phyloP scores from a whole-genome alignment of 2,797 vertebrate species.

The Characodon lateralis region DNA sequence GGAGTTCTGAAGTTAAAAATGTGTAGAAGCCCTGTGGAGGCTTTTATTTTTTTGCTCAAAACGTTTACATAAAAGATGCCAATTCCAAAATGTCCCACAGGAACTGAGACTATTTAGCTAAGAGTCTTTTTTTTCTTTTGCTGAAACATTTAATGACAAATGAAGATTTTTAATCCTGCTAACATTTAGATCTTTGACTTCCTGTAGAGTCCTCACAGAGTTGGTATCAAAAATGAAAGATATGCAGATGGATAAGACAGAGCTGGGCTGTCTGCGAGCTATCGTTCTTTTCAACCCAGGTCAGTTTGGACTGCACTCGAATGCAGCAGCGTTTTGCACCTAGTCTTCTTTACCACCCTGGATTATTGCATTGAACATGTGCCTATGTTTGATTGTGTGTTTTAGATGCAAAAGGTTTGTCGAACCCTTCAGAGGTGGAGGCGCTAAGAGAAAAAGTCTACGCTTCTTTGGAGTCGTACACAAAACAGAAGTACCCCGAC shows the following conservation, averaged over 20 bases:
- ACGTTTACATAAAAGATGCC: background rate
- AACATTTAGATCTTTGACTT: conserved; percentile 14
- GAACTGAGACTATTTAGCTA: background rate
- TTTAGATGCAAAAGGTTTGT: conserved; percentile 94
- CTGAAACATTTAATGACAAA: background rate
- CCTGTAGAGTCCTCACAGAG: conserved; percentile 90
- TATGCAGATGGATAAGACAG: conserved; percentile 98
- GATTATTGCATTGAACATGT: background rate
- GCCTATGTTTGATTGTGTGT: conserved; percentile 19
- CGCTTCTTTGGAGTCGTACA: conserved; percentile 93
- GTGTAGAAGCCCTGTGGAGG: background rate
- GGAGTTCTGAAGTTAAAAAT: background rate
- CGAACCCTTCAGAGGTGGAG: conserved; percentile 91
- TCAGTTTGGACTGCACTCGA: conserved; percentile 50
- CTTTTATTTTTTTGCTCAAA: background rate
- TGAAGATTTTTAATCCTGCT: background rate
- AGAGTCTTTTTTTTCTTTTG: background rate
- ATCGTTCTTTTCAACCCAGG: conserved; percentile 97
- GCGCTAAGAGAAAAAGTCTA: conserved; percentile 93
- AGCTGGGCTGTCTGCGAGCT: conserved; percentile 93
- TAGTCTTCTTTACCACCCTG: background rate
- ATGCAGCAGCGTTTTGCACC: background rate
- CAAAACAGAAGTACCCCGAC: conserved; percentile 95
- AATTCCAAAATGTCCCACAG: background rate
- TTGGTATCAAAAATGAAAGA: conserved; percentile 99